These are phyloP conservation scores for Silurus glanis DNA, from an alignment of 2,113 vertebrate genomes.

Conservation along the genomic window DNA sequence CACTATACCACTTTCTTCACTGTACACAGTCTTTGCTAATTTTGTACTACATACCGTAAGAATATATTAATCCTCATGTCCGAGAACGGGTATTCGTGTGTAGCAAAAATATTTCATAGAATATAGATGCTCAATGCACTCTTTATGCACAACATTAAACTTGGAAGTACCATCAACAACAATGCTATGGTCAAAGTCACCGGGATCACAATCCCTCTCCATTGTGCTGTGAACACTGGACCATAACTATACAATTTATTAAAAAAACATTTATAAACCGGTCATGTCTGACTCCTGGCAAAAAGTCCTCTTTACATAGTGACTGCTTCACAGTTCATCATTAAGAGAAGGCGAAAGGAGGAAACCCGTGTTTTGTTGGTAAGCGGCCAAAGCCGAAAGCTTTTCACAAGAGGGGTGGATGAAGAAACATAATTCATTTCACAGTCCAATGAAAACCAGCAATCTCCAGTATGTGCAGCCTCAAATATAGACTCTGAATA, in stretches of 20 bases:
- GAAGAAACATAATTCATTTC: constrained; percentile 65
- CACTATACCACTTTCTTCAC: no score
- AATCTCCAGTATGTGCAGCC: constrained; percentile 59
- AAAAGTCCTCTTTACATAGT: not conserved
- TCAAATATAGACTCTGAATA: constrained; percentile 58
- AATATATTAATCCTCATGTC: no score
- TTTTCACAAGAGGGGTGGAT: constrained; percentile 31
- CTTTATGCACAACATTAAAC: no score
- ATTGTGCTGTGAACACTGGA: not conserved
- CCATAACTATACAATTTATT: not conserved
- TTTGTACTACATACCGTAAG: no score
- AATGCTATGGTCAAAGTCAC: not conserved
- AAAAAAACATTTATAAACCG: not conserved
- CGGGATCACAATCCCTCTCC: not conserved
- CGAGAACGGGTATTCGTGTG: no score
- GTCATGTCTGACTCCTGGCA: not conserved
- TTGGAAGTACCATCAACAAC: not conserved
- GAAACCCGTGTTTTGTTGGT: constrained; percentile 49
- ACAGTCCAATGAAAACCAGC: constrained; percentile 64
- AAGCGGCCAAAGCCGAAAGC: constrained; percentile 19
- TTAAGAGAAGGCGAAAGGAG: constrained; percentile 24
- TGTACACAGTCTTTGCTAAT: no score
- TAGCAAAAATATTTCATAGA: no score
- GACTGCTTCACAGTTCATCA: constrained; percentile 33
- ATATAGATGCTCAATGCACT: no score